Evolutionary conservation across 2,888 invertebrate species (phyloP).

Genomic region (Acanthococcus lagerstroemiae): DNA sequence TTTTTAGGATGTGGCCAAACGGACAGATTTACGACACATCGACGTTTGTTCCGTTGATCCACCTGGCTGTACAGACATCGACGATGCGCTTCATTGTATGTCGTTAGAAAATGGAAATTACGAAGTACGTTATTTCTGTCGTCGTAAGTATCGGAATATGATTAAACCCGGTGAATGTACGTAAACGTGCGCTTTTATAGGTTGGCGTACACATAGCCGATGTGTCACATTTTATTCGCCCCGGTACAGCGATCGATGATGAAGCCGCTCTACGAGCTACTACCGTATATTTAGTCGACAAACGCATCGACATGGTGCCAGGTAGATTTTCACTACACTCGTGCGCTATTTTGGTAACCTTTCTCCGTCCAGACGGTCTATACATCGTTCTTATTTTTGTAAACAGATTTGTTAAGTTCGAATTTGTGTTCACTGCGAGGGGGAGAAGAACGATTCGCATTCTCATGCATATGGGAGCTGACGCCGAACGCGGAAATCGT

Average conservation of each 20-base stretch:
- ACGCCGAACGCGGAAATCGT: slow-evolving; percentile 72
- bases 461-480: slow-evolving; percentile 92
- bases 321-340: slow-evolving; percentile 41
- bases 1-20: slow-evolving; percentile 57
- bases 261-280: slow-evolving; percentile 92
- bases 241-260: slow-evolving; percentile 79
- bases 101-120: slow-evolving; percentile 59
- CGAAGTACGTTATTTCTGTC: slow-evolving; percentile 46
- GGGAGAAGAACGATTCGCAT: slow-evolving; percentile 83
- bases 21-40: slow-evolving; percentile 74
- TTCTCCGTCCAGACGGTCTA: neutral
- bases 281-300: slow-evolving; percentile 91
- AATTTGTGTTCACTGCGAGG: slow-evolving; percentile 91
- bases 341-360: too few relatives aligned
- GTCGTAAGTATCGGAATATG: neutral
- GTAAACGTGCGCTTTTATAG: slow-evolving; percentile 42
- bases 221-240: slow-evolving; percentile 92
- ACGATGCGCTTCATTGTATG: slow-evolving; percentile 91
- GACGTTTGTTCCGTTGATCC: slow-evolving; percentile 94
- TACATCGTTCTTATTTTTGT: neutral
- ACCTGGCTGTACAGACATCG: slow-evolving; percentile 97
- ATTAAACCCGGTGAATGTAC: slow-evolving; percentile 1
- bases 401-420: slow-evolving; percentile 72
- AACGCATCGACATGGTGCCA: slow-evolving; percentile 79
- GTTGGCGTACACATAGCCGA: slow-evolving; percentile 98